Evolutionary conservation across 35 echinoderm and acorn worm species (phyloP).

Genomic region (Chiridota heheva): DNA sequence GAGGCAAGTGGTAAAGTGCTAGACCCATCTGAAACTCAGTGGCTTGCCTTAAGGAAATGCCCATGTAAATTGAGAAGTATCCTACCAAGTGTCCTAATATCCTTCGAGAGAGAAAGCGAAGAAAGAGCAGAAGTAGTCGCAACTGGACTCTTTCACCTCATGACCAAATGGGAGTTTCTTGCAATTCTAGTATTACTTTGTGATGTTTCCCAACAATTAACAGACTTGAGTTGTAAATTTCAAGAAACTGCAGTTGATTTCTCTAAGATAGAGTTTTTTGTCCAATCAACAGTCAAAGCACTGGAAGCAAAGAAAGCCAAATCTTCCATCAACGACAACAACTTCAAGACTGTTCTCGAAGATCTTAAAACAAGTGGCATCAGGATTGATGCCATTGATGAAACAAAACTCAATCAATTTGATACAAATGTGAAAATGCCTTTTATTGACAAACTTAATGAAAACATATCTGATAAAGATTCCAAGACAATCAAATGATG

Average conservation of each 20-base stretch:
- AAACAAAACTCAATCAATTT: constrained; percentile 17
- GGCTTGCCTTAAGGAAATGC: constrained; percentile 25
- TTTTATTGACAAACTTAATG: background rate
- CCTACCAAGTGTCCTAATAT: constrained; percentile 37
- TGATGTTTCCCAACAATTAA: constrained; percentile 37
- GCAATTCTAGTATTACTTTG: constrained; percentile 55
- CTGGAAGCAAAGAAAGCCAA: constrained; percentile 1
- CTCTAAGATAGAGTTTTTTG: background rate
- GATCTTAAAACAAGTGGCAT: background rate
- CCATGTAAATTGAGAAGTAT: constrained; percentile 17
- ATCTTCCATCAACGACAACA: background rate
- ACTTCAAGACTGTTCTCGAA: background rate
- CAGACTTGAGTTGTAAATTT: constrained; percentile 19
- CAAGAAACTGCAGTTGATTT: constrained; percentile 41
- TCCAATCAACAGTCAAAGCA: constrained; percentile 27
- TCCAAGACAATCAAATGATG: background rate
- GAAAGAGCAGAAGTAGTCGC: constrained; percentile 33
- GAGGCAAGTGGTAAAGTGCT: constrained; percentile 1
- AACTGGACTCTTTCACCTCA: constrained; percentile 32
- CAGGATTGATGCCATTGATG: background rate
- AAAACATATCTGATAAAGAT: constrained; percentile 22
- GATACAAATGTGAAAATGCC: constrained; percentile 10
- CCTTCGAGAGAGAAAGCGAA: constrained; percentile 39
- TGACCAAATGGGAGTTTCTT: constrained; percentile 39
- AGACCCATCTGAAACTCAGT: constrained; percentile 22